Evolutionary conservation across 2,113 vertebrate genomes (phyloP), one percentile per base, ranked within the genome.

Genomic region (Bettongia penicillata): DNA sequence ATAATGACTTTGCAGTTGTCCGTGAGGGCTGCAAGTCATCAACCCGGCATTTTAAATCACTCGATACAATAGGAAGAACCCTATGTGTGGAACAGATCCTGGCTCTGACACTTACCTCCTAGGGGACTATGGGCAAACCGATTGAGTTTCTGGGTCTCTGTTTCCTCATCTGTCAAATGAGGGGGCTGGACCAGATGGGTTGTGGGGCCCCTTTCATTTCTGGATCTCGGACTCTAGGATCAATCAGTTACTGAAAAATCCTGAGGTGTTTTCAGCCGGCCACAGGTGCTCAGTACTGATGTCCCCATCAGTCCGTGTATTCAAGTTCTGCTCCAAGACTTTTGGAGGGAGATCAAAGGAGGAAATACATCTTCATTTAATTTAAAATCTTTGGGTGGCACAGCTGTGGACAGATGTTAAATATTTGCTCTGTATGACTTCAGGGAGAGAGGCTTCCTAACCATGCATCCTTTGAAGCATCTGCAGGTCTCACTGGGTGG

Each of bases 311-410:
- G 47, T 6, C 68, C 51, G 77, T 96, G 95, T 97, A 94, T 92
- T 90, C 31, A 94, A 97, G 50, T 61, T 50, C 84, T 48, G 48
- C 90, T 97, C 89, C 37, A 90, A 50, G 95, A 95, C 96, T 97
- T 94, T 95, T 51, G 91, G 90, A 43, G 91, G 89, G 61, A 97
- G 97, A 96, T 97, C 94, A 95, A 93, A n/a, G 53, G 95, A 89
- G 97, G 93, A 92, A 92, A 91, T 94, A 98, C 97, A 96, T 97
- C 97, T 97, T 98, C 97, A 95, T 98, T 96, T 92, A 96, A 95
- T 96, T 96, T 94, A 93, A 95, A 95, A 52, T 92, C 31, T 96
- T 97, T 90, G 97, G 97, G 97, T 97, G 97, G 97, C 91, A 96
- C 5, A 37, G 92, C n/a, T 2, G 91, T 53, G 37, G 37, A 95